These are phyloP conservation scores for Onychomys leucogaster DNA, from an alignment of 2,797 vertebrate genomes.

Conservation along the genomic window DNA sequence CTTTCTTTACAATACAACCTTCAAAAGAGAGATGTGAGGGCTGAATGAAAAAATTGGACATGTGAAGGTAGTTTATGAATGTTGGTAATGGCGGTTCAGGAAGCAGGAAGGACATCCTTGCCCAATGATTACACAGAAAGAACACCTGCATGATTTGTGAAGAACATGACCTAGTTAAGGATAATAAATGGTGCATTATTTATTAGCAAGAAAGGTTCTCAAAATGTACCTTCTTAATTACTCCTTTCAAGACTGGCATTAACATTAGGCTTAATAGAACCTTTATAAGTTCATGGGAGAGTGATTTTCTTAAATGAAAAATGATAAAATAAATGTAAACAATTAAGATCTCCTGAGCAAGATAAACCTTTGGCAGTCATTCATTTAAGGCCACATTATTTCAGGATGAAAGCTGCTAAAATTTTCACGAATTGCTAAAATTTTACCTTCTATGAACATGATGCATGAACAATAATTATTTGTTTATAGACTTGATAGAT, in stretches of 20 bases:
- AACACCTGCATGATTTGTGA: neutral
- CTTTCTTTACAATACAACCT: neutral
- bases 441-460: slow-evolving; percentile 43
- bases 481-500: slow-evolving; percentile 49
- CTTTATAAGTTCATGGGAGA: slow-evolving; percentile 18
- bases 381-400: neutral
- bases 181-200: slow-evolving; percentile 38
- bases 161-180: neutral
- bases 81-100: neutral
- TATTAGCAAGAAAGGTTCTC: neutral
- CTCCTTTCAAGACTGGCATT: slow-evolving; percentile 33
- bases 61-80: neutral
- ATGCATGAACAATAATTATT: slow-evolving; percentile 60
- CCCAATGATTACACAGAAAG: neutral
- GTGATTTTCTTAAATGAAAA: slow-evolving; percentile 34
- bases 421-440: neutral
- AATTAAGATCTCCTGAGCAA: slow-evolving; percentile 26
- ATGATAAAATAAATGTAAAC: slow-evolving; percentile 59
- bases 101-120: neutral
- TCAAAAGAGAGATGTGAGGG: neutral
- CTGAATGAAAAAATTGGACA: slow-evolving; percentile 3
- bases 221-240: slow-evolving; percentile 25
- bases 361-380: neutral
- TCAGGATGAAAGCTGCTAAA: slow-evolving; percentile 28
- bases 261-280: slow-evolving; percentile 9